Evolutionary conservation across 92 coral and sea anemone genomes (phyloP).

Genomic region (Palythoa caribaeorum): DNA sequence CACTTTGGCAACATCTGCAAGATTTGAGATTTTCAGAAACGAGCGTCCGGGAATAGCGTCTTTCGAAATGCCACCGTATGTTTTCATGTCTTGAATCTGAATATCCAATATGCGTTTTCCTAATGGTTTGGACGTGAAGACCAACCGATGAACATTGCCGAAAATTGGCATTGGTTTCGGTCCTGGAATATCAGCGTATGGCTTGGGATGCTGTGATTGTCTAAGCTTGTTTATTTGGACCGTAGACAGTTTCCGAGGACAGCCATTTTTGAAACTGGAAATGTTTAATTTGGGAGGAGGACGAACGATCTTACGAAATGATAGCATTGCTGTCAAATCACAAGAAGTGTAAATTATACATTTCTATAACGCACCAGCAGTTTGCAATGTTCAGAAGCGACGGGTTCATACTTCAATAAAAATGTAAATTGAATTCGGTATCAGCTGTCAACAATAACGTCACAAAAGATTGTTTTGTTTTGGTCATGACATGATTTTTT

Average conservation of each 20-base stretch:
- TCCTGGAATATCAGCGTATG: conserved; percentile 64
- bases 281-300: not conserved
- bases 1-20: conserved; percentile 64
- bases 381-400: no score
- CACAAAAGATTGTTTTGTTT: no score
- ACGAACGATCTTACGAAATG: no score
- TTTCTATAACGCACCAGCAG: no score
- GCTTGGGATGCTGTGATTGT: conserved; percentile 42
- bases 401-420: no score
- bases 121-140: conserved; percentile 58
- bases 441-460: no score
- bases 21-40: conserved; percentile 48
- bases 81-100: conserved; percentile 39
- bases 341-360: no score
- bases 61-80: conserved; percentile 63
- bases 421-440: no score
- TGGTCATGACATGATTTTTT: no score
- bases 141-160: conserved; percentile 47
- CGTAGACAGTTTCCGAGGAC: conserved; percentile 17
- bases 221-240: not conserved
- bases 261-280: not conserved
- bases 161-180: conserved; percentile 51
- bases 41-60: conserved; percentile 16
- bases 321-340: no score
- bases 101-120: conserved; percentile 47